These are phyloP conservation scores for Oxycera nigricornis DNA, from an alignment of 2,888 invertebrate species.

Conservation along the genomic window DNA sequence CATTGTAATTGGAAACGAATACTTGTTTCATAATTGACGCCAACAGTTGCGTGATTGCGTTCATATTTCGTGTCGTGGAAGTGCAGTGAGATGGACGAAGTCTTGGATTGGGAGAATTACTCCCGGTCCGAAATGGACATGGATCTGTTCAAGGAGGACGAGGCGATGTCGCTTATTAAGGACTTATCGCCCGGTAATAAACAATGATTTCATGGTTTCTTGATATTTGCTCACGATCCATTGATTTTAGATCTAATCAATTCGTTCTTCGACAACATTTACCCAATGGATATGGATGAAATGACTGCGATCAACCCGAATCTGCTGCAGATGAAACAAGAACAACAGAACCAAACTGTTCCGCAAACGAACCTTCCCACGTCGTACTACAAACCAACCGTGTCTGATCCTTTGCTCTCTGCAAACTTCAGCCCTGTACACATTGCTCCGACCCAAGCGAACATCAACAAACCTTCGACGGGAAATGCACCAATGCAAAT, in stretches of 20 bases:
- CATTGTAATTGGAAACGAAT: not conserved
- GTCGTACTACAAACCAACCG: conserved; percentile 52
- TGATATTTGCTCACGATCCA: not conserved
- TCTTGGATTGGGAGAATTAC: conserved; percentile 50
- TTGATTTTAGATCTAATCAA: conserved; percentile 54
- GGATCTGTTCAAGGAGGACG: conserved; percentile 57
- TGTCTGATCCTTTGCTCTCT: conserved; percentile 55
- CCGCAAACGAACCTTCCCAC: conserved; percentile 38
- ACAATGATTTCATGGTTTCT: not conserved
- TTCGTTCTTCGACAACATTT: conserved; percentile 57
- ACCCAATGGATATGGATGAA: conserved; percentile 52
- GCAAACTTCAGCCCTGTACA: conserved; percentile 52
- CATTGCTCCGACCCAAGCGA: not conserved
- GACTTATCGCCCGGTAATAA: conserved; percentile 57
- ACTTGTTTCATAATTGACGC: conserved; percentile 20
- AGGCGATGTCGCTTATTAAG: conserved; percentile 58
- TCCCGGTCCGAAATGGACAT: conserved; percentile 51
- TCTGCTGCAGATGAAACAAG: conserved; percentile 47
- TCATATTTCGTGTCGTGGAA: not conserved
- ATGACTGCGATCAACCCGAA: conserved; percentile 47
- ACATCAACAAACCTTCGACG: not conserved
- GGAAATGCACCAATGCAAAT: not conserved
- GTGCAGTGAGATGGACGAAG: conserved; percentile 49
- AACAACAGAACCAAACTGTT: conserved; percentile 10
- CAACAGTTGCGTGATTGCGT: not conserved